Conservation (phyloP, 1,140 invertebrate species). For the Hyles euphorbiae region DNA sequence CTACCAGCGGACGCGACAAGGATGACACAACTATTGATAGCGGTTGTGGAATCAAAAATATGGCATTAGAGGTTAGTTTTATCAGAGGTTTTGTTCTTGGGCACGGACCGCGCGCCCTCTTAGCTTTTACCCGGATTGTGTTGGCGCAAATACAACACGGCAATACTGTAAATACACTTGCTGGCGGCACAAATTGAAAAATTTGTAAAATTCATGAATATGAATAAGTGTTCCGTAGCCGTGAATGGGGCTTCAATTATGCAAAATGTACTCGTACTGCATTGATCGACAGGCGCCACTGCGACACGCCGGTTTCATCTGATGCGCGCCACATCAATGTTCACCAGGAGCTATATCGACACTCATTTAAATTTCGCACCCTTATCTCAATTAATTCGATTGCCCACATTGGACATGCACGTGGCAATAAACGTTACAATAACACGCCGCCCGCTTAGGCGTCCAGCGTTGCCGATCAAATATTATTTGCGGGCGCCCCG, state of each 20-base stretch:
- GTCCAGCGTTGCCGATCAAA: not conserved
- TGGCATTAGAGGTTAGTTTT: slow-evolving; percentile 48
- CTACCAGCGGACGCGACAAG: slow-evolving; percentile 1
- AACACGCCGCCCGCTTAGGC: slow-evolving; percentile 2
- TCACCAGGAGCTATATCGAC: slow-evolving; percentile 31
- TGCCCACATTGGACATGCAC: slow-evolving; percentile 23
- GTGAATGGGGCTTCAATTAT: slow-evolving; percentile 71
- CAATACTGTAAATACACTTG: slow-evolving; percentile 65
- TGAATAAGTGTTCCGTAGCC: slow-evolving; percentile 64
- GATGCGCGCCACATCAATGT: slow-evolving; percentile 34
- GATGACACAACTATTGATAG: slow-evolving; percentile 32
- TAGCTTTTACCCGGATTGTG: slow-evolving; percentile 65
- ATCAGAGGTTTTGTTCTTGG: slow-evolving; percentile 29
- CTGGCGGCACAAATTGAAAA: slow-evolving; percentile 67
- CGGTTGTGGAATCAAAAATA: slow-evolving; percentile 41
- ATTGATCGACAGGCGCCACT: slow-evolving; percentile 43
- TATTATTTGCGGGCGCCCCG: slow-evolving; percentile 1
- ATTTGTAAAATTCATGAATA: slow-evolving; percentile 73
- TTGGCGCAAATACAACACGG: slow-evolving; percentile 53
- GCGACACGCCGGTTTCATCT: slow-evolving; percentile 40
- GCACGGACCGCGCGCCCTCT: slow-evolving; percentile 30
- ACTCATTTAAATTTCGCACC: slow-evolving; percentile 23
- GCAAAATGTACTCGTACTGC: slow-evolving; percentile 64
- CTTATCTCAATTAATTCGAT: slow-evolving; percentile 22
- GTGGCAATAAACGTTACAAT: slow-evolving; percentile 23